phyloP scores from a whole-genome alignment of 2,113 vertebrate species.

The Colistium nudipinnis region DNA sequence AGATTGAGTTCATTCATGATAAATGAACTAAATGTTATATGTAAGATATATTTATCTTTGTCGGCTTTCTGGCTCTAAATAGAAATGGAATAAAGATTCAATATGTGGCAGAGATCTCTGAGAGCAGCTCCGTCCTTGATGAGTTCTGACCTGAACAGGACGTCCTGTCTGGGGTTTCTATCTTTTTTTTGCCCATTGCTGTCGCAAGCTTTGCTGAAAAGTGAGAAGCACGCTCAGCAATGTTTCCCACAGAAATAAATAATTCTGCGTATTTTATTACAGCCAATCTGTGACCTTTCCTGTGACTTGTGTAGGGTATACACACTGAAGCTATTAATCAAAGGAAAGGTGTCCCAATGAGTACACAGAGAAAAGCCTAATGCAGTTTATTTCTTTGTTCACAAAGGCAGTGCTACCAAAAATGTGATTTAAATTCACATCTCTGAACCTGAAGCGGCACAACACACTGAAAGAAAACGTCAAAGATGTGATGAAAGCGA shows the following conservation, averaged over 20 bases:
- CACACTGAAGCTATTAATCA: conserved; percentile 42
- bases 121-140: conserved; percentile 13
- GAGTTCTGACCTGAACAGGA: conserved; percentile 25
- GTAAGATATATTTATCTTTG: too few species aligned
- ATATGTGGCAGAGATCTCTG: background rate
- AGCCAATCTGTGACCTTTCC: conserved; percentile 44
- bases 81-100: background rate
- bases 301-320: conserved; percentile 26
- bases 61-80: background rate
- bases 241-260: conserved; percentile 32
- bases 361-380: background rate
- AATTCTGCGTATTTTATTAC: conserved; percentile 24
- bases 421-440: background rate
- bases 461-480: too few species aligned
- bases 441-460: too few species aligned
- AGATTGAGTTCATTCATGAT: too few species aligned
- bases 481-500: too few species aligned
- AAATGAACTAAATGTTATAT: too few species aligned
- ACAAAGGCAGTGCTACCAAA: background rate
- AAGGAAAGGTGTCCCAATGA: too few species aligned
- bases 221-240: conserved; percentile 14
- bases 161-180: conserved; percentile 11
- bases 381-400: background rate
- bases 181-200: background rate
- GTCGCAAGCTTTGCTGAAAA: conserved; percentile 15